Evolutionary conservation across 2,113 vertebrate species (phyloP).

Genomic region (Ceuthmochares aereus): DNA sequence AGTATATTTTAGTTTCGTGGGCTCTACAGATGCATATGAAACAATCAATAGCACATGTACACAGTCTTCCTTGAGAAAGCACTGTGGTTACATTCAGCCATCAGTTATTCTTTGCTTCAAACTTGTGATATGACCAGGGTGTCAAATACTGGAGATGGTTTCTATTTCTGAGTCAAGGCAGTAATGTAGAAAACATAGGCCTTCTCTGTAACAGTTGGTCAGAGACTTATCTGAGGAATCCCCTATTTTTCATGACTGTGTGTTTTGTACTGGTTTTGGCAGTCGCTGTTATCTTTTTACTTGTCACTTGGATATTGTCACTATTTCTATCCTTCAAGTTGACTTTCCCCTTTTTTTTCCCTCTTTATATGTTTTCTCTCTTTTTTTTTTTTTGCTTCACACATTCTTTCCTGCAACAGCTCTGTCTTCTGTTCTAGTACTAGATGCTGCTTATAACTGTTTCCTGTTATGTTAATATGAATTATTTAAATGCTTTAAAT

Average conservation of each 20-base stretch:
- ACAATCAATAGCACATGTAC: fast-evolving
- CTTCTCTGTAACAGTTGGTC: neutral
- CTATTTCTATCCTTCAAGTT: neutral
- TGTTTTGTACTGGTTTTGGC: neutral
- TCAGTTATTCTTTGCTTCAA: neutral
- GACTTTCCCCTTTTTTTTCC: neutral
- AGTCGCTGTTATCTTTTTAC: neutral
- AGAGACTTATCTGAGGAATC: neutral
- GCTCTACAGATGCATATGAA: neutral
- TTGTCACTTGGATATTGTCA: neutral
- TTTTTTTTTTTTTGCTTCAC: neutral
- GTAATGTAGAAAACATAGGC: neutral
- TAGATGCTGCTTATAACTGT: neutral
- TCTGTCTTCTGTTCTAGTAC: neutral
- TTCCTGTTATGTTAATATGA: neutral
- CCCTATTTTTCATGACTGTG: neutral
- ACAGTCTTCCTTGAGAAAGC: neutral
- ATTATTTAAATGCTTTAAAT: neutral
- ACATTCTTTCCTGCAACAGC: neutral
- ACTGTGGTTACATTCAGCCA: neutral
- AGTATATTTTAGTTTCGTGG: slow-evolving; percentile 45
- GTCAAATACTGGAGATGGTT: neutral
- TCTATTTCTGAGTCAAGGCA: neutral
- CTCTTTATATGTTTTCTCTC: neutral
- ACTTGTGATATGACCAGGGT: neutral